These are phyloP conservation scores for Tetraodon nigroviridis DNA, from an alignment of 2,113 vertebrate species.

Conservation along the genomic window DNA sequence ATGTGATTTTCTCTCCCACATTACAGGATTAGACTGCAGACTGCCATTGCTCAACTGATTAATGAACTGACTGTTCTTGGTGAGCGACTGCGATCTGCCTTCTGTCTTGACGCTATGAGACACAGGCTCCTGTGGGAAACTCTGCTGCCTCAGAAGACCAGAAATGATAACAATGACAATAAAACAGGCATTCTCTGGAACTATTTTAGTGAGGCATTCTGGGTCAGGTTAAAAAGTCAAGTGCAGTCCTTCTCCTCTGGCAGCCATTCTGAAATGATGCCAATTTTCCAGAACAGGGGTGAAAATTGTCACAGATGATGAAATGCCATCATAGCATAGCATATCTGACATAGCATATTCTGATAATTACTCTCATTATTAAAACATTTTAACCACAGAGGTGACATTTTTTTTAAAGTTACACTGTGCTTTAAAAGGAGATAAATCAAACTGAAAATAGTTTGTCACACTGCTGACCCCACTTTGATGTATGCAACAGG, in stretches of 20 bases:
- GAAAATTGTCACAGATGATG: no score
- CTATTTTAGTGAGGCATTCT: no score
- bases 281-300: no score
- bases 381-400: background rate
- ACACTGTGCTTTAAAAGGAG: background rate
- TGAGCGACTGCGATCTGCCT: background rate
- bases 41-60: background rate
- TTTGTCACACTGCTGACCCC: background rate
- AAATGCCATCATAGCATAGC: no score
- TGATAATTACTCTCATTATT: background rate
- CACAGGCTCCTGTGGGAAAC: slow-evolving; percentile 1
- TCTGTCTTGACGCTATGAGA: background rate
- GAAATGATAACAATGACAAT: slow-evolving; percentile 10
- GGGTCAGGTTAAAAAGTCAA: no score
- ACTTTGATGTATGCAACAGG: background rate
- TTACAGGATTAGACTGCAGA: background rate
- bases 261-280: background rate
- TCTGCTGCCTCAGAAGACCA: background rate
- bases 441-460: background rate
- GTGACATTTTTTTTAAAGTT: no score
- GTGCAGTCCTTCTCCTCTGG: background rate
- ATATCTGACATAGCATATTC: background rate
- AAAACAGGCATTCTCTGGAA: slow-evolving; percentile 8
- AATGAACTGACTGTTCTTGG: background rate
- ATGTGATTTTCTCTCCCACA: background rate